A percentile compares a stretch with the other conserved stretches of the same genome.
phyloP scores from a whole-genome alignment of 92 coral and sea anemone genomes.

The Metridium senile region DNA sequence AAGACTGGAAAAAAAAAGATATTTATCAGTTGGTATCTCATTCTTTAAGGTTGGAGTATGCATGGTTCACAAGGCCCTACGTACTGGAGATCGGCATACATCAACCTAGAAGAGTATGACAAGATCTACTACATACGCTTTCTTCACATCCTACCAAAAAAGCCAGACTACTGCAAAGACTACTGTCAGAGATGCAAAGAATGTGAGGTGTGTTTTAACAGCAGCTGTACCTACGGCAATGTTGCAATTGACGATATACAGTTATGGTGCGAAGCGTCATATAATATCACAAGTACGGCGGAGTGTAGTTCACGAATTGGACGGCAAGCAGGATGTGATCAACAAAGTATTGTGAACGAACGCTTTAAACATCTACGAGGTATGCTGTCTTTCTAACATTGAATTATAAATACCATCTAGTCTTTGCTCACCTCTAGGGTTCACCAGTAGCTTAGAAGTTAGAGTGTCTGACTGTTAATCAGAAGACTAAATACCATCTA shows the following conservation, averaged over 20 bases:
- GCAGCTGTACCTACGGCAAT: conserved; percentile 51
- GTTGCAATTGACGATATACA: conserved; percentile 66
- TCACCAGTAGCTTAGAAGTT: no score
- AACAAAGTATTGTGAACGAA: conserved; percentile 27
- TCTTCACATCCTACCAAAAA: conserved; percentile 55
- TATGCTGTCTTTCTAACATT: not conserved
- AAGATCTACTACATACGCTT: conserved; percentile 69
- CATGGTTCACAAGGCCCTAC: conserved; percentile 64
- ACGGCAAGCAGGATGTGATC: conserved; percentile 67
- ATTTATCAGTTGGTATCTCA: not conserved
- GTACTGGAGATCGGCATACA: conserved; percentile 83
- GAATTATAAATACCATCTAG: not conserved
- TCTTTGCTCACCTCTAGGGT: no score
- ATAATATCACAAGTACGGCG: conserved; percentile 16
- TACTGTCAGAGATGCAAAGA: conserved; percentile 6
- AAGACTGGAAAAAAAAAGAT: no score
- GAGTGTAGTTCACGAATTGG: conserved; percentile 56
- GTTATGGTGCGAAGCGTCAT: conserved; percentile 58
- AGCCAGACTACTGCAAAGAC: not conserved
- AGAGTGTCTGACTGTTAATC: no score
- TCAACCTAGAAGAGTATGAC: conserved; percentile 55
- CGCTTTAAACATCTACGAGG: not conserved
- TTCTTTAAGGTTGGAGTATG: conserved; percentile 79
- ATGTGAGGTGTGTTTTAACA: conserved; percentile 28
- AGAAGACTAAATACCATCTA: no score